A percentile compares a stretch with the other conserved stretches of the same genome.
Conservation (phyloP, 2,888 invertebrate genomes). For the Dione juno region DNA sequence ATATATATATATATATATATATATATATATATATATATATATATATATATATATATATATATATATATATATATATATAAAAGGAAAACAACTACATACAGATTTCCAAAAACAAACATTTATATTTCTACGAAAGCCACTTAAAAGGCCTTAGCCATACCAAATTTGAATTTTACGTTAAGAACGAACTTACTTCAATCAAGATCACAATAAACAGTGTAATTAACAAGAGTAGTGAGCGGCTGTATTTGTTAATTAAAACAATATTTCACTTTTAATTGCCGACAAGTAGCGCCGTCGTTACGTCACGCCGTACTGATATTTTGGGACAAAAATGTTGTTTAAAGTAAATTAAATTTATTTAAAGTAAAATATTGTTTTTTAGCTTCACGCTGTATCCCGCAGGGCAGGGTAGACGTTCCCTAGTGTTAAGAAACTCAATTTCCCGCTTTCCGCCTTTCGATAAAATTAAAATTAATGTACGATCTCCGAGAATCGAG, state of each 20-base stretch:
- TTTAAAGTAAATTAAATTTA: slow-evolving; percentile 1
- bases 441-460: too few relatives aligned
- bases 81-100: not conserved
- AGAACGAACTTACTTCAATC: slow-evolving; percentile 40
- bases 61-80: not conserved
- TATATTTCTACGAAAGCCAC: not conserved
- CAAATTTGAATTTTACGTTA: slow-evolving; percentile 12
- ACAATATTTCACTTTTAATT: slow-evolving; percentile 52
- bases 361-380: not conserved
- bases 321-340: slow-evolving; percentile 6
- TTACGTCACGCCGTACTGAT: slow-evolving; percentile 29
- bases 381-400: too few relatives aligned
- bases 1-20: too few relatives aligned
- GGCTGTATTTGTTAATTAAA: slow-evolving; percentile 51
- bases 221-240: slow-evolving; percentile 48
- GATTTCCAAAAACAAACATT: not conserved
- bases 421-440: too few relatives aligned
- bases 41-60: too few relatives aligned
- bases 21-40: too few relatives aligned
- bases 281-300: slow-evolving; percentile 47
- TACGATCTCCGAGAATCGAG: too few relatives aligned
- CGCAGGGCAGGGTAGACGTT: too few relatives aligned
- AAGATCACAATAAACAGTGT: slow-evolving; percentile 48
- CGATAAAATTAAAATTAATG: too few relatives aligned
- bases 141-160: not conserved